These are phyloP conservation scores for Coremacera marginata DNA, from an alignment of 2,888 invertebrate genomes.

Conservation along the genomic window DNA sequence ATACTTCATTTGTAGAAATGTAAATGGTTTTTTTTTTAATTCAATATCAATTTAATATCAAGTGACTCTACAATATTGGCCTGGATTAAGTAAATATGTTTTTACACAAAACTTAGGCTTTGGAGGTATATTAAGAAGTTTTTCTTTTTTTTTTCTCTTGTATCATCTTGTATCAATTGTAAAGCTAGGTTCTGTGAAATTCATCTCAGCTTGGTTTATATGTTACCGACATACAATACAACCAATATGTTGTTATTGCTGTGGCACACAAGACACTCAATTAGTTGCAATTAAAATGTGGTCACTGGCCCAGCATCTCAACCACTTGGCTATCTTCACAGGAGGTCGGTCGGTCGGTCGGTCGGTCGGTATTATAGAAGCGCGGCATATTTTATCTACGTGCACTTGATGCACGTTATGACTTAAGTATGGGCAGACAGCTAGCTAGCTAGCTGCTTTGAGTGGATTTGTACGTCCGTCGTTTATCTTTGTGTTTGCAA, in stretches of 20 bases:
- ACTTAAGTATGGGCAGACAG: background rate
- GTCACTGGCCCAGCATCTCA: conserved; percentile 20
- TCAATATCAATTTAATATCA: too few species aligned
- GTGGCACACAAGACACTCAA: conserved; percentile 53
- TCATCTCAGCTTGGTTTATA: background rate
- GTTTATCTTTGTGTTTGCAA: background rate
- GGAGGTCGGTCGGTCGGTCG: background rate
- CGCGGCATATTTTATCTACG: background rate
- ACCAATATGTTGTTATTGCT: background rate
- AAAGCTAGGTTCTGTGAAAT: background rate
- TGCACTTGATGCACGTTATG: background rate
- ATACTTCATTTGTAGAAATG: too few species aligned
- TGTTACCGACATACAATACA: background rate
- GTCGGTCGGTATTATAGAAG: background rate
- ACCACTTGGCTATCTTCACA: conserved; percentile 18
- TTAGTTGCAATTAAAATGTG: conserved; percentile 57
- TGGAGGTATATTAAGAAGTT: background rate
- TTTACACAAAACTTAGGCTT: background rate
- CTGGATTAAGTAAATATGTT: too few species aligned
- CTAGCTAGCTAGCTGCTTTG: background rate
- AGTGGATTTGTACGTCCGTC: background rate
- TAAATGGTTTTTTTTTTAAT: background rate
- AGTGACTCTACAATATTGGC: too few species aligned
- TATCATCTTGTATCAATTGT: background rate
- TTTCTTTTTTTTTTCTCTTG: background rate